Percentiles rank a stretch among this genome's conserved stretches.
Conservation (phyloP, 2,113 vertebrate species). For the Hydropotes inermis region DNA sequence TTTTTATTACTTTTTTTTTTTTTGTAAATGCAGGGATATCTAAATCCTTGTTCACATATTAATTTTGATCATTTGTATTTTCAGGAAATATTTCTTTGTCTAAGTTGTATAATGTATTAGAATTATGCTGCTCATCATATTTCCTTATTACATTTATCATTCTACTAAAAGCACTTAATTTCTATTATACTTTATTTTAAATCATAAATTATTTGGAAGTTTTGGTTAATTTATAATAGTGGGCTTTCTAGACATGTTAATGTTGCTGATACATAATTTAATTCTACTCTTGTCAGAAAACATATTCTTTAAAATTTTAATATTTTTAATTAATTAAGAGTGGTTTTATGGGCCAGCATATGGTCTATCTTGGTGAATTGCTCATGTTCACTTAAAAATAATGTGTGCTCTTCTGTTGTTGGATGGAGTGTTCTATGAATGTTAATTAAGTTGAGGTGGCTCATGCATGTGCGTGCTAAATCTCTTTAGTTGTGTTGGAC, state of each 20-base stretch:
- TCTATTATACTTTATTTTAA: constrained; percentile 6
- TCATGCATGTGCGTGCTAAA: not conserved
- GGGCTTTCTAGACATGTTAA: not conserved
- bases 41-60: not conserved
- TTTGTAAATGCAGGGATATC: not conserved
- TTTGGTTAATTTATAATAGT: not conserved
- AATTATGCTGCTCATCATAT: not conserved
- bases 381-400: constrained; percentile 27
- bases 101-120: not conserved
- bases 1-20: not conserved
- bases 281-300: not conserved
- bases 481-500: not conserved
- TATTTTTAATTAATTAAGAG: not conserved
- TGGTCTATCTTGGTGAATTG: not conserved
- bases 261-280: not conserved
- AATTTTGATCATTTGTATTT: not conserved
- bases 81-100: not conserved
- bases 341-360: not conserved
- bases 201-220: not conserved
- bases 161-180: constrained; percentile 4
- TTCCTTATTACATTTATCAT: not conserved
- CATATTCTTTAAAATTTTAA: constrained; percentile 4
- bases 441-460: not conserved
- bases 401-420: not conserved
- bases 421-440: not conserved